These are phyloP conservation scores for Epizoanthus ramosus DNA, from an alignment of 92 coral and sea anemone species.

Conservation along the genomic window DNA sequence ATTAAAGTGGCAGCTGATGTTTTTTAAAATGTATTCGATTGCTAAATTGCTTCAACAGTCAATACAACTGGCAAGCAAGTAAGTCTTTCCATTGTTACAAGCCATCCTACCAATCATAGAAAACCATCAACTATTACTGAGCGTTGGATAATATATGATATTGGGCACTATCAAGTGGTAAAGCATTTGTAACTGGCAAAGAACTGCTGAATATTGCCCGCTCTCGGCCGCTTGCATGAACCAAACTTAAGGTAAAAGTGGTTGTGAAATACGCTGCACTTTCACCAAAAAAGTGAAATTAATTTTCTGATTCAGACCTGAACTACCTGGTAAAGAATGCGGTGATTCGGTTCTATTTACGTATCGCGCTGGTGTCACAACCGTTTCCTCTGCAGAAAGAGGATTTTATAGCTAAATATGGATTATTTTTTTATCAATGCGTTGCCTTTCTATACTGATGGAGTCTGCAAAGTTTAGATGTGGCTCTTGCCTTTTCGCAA, in stretches of 20 bases:
- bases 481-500: neutral
- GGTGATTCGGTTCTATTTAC: neutral
- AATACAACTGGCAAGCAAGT: too few relatives aligned
- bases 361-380: neutral
- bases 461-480: neutral
- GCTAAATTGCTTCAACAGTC: too few relatives aligned
- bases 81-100: too few relatives aligned
- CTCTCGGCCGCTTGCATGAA: neutral
- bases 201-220: neutral
- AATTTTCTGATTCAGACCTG: neutral
- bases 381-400: neutral
- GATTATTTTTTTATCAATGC: too few relatives aligned
- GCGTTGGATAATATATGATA: too few relatives aligned
- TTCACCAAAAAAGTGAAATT: neutral
- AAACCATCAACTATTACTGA: too few relatives aligned
- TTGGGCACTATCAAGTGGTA: neutral
- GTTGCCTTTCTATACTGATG: neutral
- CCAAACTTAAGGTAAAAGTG: neutral
- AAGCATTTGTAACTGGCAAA: neutral
- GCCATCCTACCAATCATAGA: too few relatives aligned
- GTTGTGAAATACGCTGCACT: neutral
- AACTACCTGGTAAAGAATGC: neutral
- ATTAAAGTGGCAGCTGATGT: too few relatives aligned
- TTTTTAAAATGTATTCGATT: too few relatives aligned
- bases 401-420: too few relatives aligned